Evolutionary conservation across 2,888 invertebrate species (phyloP).

Genomic region (Ceratothoa steindachneri): DNA sequence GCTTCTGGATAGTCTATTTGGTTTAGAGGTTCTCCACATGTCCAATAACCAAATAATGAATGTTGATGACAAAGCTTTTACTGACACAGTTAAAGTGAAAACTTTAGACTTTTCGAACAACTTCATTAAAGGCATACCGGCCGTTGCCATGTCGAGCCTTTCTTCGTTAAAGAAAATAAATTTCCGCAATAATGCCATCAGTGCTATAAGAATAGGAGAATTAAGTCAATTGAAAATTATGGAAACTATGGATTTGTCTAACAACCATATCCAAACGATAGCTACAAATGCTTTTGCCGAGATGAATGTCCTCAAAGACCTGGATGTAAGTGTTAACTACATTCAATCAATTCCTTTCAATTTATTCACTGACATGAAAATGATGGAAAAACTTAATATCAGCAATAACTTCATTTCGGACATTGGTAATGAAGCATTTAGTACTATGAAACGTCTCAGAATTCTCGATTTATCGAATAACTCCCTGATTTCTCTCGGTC

Average conservation of each 20-base stretch:
- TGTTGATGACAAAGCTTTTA: constrained; percentile 22
- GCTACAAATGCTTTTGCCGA: constrained; percentile 63
- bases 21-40: constrained; percentile 59
- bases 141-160: constrained; percentile 65
- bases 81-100: constrained; percentile 63
- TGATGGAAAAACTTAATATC: constrained; percentile 34
- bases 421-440: constrained; percentile 23
- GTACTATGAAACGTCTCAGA: constrained; percentile 63
- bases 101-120: constrained; percentile 74
- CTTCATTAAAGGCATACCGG: constrained; percentile 67
- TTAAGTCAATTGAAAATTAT: constrained; percentile 67
- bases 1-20: constrained; percentile 61
- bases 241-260: constrained; percentile 63
- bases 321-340: constrained; percentile 78
- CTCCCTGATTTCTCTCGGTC: constrained; percentile 67
- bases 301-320: constrained; percentile 75
- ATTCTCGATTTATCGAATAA: constrained; percentile 74
- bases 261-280: constrained; percentile 49
- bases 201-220: constrained; percentile 67
- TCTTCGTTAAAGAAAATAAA: constrained; percentile 68
- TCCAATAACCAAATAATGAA: constrained; percentile 36
- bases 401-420: constrained; percentile 42
- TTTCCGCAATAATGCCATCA: constrained; percentile 72
- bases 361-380: constrained; percentile 59
- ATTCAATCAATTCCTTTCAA: constrained; percentile 75